These are phyloP conservation scores for Clamator glandarius DNA, from an alignment of 2,797 vertebrate genomes.

Conservation along the genomic window DNA sequence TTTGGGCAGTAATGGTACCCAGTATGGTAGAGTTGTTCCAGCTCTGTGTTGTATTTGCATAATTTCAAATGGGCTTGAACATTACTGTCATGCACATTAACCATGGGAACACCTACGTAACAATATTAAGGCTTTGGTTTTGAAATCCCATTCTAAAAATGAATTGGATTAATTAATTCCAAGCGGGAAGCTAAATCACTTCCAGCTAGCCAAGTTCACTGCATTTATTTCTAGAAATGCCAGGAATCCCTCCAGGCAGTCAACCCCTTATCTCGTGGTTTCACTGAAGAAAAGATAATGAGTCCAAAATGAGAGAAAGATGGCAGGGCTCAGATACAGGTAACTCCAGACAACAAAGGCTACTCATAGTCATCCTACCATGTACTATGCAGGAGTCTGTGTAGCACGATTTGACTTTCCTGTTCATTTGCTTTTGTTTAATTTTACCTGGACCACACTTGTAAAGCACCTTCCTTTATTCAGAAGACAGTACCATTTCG, in stretches of 20 bases:
- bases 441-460: neutral
- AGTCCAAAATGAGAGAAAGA: neutral
- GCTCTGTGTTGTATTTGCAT: neutral
- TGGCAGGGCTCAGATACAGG: neutral
- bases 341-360: neutral
- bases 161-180: neutral
- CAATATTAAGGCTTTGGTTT: neutral
- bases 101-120: neutral
- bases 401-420: neutral
- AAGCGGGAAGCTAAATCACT: neutral
- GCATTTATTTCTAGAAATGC: neutral
- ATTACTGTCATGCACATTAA: neutral
- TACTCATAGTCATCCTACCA: neutral
- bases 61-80: neutral
- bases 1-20: neutral
- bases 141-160: neutral
- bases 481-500: neutral
- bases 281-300: neutral
- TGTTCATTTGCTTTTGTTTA: neutral
- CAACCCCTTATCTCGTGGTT: neutral
- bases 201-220: neutral
- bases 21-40: neutral
- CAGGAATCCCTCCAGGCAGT: neutral
- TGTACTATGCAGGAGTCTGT: fast-evolving
- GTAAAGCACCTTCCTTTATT: neutral